Percentiles rank a stretch among this genome's conserved stretches.
Evolutionary conservation across 2,888 invertebrate genomes (phyloP).

Genomic region (Stenichneumon culpator): DNA sequence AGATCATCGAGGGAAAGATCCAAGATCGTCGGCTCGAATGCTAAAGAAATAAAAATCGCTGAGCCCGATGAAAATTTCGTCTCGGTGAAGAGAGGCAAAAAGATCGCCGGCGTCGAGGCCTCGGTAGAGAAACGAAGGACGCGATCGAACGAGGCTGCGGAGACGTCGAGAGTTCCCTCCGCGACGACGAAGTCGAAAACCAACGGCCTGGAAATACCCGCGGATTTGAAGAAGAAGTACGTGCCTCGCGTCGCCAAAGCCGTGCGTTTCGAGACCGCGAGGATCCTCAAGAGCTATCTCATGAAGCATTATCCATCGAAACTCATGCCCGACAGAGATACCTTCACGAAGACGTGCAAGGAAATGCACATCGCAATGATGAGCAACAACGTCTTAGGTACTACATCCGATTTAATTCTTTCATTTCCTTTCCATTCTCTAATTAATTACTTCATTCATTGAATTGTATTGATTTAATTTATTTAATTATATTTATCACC

Average conservation of each 20-base stretch:
- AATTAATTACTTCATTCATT: neutral
- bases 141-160: conserved; percentile 9
- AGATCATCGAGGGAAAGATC: conserved; percentile 5
- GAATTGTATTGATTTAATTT: neutral
- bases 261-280: conserved; percentile 74
- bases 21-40: neutral
- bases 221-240: conserved; percentile 50
- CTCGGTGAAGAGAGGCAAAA: neutral
- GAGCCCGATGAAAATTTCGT: neutral
- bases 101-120: neutral
- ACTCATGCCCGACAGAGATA: conserved; percentile 78
- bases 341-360: conserved; percentile 77
- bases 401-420: neutral
- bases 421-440: no score
- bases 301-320: conserved; percentile 78
- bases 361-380: conserved; percentile 77
- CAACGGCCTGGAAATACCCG: conserved; percentile 36
- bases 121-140: neutral
- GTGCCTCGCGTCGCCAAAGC: conserved; percentile 70
- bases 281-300: conserved; percentile 78
- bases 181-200: conserved; percentile 20
- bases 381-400: conserved; percentile 77
- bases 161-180: conserved; percentile 36
- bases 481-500: no score
- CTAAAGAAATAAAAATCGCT: conserved; percentile 7